These are phyloP conservation scores for Apamea crenata DNA, from an alignment of 2,888 invertebrate species.

Conservation along the genomic window DNA sequence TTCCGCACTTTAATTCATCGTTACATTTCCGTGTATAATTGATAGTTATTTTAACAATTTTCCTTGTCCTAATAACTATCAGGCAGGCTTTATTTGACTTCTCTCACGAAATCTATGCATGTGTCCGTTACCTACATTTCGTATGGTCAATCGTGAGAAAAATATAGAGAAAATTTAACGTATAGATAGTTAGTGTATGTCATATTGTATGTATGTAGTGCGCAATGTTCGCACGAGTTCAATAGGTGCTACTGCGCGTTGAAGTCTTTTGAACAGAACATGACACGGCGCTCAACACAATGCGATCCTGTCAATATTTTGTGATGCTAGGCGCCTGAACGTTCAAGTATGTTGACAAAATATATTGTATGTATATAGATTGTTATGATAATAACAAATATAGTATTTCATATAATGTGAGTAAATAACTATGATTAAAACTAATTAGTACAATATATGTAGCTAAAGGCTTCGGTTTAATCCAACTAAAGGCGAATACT, in stretches of 20 bases:
- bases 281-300: constrained; percentile 39
- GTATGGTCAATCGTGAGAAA: constrained; percentile 69
- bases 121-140: constrained; percentile 68
- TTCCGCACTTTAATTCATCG: not conserved
- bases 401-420: not conserved
- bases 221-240: constrained; percentile 66
- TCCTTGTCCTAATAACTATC: constrained; percentile 48
- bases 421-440: not conserved
- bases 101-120: constrained; percentile 65
- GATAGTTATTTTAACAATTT: constrained; percentile 39
- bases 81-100: constrained; percentile 53
- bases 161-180: constrained; percentile 65
- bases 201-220: constrained; percentile 58
- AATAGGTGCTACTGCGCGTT: constrained; percentile 66
- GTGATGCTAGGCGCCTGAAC: constrained; percentile 10
- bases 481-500: constrained; percentile 8
- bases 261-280: constrained; percentile 66
- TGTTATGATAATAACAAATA: not conserved
- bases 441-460: no score
- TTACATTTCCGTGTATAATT: constrained; percentile 37
- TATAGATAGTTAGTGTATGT: constrained; percentile 53
- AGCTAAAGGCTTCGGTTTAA: no score
- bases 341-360: not conserved
- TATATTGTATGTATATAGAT: not conserved
- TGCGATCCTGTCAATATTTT: constrained; percentile 27